These are phyloP conservation scores for Herpailurus yagouaroundi DNA, from an alignment of 2,113 vertebrate genomes.

Conservation along the genomic window DNA sequence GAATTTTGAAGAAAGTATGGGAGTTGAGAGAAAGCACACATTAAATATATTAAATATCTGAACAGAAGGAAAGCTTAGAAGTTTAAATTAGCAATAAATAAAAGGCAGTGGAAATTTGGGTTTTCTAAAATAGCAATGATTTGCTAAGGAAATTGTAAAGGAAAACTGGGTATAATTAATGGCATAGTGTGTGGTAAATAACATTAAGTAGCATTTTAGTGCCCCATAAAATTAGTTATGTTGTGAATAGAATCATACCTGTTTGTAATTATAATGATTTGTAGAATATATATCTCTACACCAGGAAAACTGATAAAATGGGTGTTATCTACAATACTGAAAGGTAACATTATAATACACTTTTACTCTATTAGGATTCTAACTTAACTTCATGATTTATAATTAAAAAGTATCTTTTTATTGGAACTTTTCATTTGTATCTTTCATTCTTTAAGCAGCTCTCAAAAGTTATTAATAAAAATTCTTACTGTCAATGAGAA, in stretches of 20 bases:
- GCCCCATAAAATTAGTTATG: conserved; percentile 39
- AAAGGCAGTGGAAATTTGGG: conserved; percentile 7
- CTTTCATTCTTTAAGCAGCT: conserved; percentile 60
- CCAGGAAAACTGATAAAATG: conserved; percentile 13
- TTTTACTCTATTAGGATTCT: conserved; percentile 44
- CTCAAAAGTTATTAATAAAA: conserved; percentile 78
- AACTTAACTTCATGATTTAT: conserved; percentile 43
- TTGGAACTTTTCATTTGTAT: conserved; percentile 54
- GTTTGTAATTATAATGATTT: conserved; percentile 49
- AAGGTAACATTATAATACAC: neutral
- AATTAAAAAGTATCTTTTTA: conserved; percentile 60
- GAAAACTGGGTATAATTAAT: conserved; percentile 36
- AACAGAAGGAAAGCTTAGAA: neutral
- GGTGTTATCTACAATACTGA: neutral
- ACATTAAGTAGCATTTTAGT: conserved; percentile 46
- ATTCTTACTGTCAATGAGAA: conserved; percentile 68
- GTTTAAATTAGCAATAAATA: conserved; percentile 26
- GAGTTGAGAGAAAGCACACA: conserved; percentile 2
- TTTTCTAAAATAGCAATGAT: conserved; percentile 43
- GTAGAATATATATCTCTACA: neutral
- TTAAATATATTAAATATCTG: conserved; percentile 34
- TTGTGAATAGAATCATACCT: neutral
- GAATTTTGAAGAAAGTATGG: conserved; percentile 24
- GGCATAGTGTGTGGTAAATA: conserved; percentile 2
- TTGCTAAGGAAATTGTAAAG: conserved; percentile 41